Evolutionary conservation across 2,888 invertebrate species (phyloP), one percentile per base, ranked within the genome.

Genomic region (Periphyllus acericola): DNA sequence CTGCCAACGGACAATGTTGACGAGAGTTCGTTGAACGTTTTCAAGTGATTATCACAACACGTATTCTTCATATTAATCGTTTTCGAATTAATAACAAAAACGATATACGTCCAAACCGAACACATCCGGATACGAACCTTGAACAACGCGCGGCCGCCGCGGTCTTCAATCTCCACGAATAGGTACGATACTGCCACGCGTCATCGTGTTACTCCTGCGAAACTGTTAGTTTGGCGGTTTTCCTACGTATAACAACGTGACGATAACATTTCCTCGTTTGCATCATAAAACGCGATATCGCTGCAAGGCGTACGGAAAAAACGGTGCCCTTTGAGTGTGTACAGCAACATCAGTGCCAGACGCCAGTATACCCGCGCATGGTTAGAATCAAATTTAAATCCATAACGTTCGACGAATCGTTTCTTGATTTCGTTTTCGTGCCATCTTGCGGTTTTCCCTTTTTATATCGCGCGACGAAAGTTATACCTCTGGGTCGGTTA

Each of bases 1-100:
- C 80, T 80, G 81, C 81, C 82, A 6, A 52, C 82, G 68, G 55
- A 83, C 52, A 74, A 74, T 36, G 82, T 83, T 36, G 83, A 83
- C 74, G n/a, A 83, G 83, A 83, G 83, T 83, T 83, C 83, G 83
- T 83, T 83, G 83, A 83, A 83, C 83, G 83, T 83, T 83, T 83
- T 74, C 82, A 34, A 52, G 52, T 34, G 82, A 82, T 71, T 34
- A 82, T 71, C 46, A 14, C 82, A 82, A 82, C 82, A 72, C 82
- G 82, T 82, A 34, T 74, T 74, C 14, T 52, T 34, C 5, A 8
- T 36, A 36, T 55, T 76, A 79, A 72, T 52, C 71, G 82, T 52
- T 52, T 71, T 52, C 82, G 82, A 52, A 82, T 34, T 36, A 36
- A 25, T 9, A 36, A 80, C 60, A 40, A 66, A 81, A 81, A 81